These are phyloP conservation scores for Empis stercorea DNA, from an alignment of 2,888 invertebrate species.

Conservation along the genomic window DNA sequence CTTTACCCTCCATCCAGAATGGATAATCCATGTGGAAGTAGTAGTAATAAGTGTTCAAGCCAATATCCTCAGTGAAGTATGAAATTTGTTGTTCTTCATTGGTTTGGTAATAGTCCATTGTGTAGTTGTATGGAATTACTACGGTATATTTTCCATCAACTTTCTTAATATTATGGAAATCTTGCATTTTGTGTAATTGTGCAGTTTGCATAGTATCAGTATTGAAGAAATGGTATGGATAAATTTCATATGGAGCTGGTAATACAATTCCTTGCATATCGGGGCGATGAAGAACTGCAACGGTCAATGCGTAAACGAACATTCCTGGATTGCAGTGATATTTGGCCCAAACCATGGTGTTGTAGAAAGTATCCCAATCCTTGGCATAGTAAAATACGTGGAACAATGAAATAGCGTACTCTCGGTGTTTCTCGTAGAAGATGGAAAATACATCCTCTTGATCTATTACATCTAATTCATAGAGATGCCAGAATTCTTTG, in stretches of 20 bases:
- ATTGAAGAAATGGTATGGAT: constrained; percentile 48
- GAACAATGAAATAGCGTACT: constrained; percentile 42
- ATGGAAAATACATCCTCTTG: constrained; percentile 11
- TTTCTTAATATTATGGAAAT: constrained; percentile 6
- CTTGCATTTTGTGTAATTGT: background rate
- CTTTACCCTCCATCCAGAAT: constrained; percentile 47
- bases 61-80: constrained; percentile 60
- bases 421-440: constrained; percentile 8
- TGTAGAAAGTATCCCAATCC: constrained; percentile 53
- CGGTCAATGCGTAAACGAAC: constrained; percentile 45
- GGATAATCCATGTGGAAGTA: constrained; percentile 49
- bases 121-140: constrained; percentile 45
- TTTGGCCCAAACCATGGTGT: constrained; percentile 51
- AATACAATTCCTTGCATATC: constrained; percentile 43
- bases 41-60: constrained; percentile 52
- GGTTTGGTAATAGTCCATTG: constrained; percentile 39
- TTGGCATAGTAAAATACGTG: constrained; percentile 52
- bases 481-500: constrained; percentile 6
- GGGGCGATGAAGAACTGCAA: constrained; percentile 43
- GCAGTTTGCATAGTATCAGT: constrained; percentile 38
- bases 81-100: constrained; percentile 46
- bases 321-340: constrained; percentile 44
- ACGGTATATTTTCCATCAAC: constrained; percentile 15
- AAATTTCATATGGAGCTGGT: constrained; percentile 50
- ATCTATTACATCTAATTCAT: constrained; percentile 3